Conservation (phyloP, 2,113 vertebrate genomes). For the Scophthalmus maximus region DNA sequence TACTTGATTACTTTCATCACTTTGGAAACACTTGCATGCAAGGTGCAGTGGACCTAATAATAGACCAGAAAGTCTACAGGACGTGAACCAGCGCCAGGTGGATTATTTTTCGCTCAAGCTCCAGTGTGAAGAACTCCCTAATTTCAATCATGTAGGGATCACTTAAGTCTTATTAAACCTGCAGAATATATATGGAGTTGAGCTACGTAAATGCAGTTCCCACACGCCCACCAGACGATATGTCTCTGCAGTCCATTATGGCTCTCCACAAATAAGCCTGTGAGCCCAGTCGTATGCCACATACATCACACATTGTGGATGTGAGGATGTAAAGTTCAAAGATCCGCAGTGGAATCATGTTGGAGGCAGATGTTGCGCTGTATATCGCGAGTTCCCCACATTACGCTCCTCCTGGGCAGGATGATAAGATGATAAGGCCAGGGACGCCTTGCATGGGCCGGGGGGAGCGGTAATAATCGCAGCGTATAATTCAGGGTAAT, state of each 20-base stretch:
- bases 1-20: slow-evolving; percentile 18
- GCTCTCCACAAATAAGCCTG: slow-evolving; percentile 48
- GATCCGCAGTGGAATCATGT: slow-evolving; percentile 66
- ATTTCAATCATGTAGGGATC: slow-evolving; percentile 37
- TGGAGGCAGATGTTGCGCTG: slow-evolving; percentile 76
- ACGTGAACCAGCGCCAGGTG: background rate
- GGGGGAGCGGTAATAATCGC: slow-evolving; percentile 77
- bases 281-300: slow-evolving; percentile 51
- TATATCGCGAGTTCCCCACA: slow-evolving; percentile 56
- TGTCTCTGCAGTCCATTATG: slow-evolving; percentile 56
- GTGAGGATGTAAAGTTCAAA: slow-evolving; percentile 73
- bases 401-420: slow-evolving; percentile 73
- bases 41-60: slow-evolving; percentile 30
- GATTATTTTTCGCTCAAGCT: slow-evolving; percentile 37
- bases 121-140: background rate
- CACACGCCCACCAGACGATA: slow-evolving; percentile 35
- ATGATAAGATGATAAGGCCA: slow-evolving; percentile 77
- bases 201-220: slow-evolving; percentile 14
- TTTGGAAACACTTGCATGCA: slow-evolving; percentile 10
- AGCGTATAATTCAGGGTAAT: slow-evolving; percentile 80
- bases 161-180: slow-evolving; percentile 46
- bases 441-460: slow-evolving; percentile 57
- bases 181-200: slow-evolving; percentile 35
- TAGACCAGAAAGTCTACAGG: slow-evolving; percentile 27
- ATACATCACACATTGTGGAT: slow-evolving; percentile 60